Conservation (phyloP, 2,797 vertebrate genomes). For the Hemibagrus guttatus region DNA sequence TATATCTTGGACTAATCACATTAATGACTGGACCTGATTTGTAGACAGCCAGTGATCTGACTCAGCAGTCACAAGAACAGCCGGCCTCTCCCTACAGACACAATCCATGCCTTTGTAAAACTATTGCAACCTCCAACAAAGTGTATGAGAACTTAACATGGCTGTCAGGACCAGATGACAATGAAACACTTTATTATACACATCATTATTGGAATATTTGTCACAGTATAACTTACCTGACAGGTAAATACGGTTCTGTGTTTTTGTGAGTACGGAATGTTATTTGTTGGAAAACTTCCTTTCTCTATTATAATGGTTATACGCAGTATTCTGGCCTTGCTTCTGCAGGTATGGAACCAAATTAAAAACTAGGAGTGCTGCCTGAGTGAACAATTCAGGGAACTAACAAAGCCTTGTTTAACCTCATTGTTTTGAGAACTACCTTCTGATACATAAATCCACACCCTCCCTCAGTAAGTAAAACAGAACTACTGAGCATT, state of each 20-base stretch:
- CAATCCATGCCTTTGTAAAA: background rate
- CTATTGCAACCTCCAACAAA: background rate
- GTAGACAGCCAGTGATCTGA: slow-evolving; percentile 24
- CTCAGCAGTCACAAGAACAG: slow-evolving; percentile 25
- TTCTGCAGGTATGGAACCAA: background rate
- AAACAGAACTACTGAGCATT: slow-evolving; percentile 58
- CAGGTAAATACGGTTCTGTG: background rate
- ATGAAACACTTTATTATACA: background rate
- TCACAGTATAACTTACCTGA: background rate
- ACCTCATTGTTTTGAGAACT: slow-evolving; percentile 64
- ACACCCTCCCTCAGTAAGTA: slow-evolving; percentile 57
- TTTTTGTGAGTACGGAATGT: background rate
- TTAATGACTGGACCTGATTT: slow-evolving; percentile 39
- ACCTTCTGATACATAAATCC: slow-evolving; percentile 49
- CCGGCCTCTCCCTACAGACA: slow-evolving; percentile 2
- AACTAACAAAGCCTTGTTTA: slow-evolving; percentile 59
- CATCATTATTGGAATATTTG: background rate
- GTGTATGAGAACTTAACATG: background rate
- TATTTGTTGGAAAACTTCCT: background rate
- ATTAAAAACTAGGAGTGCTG: slow-evolving; percentile 31
- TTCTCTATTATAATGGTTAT: no score
- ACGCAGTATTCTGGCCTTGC: background rate
- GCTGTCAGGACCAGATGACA: background rate
- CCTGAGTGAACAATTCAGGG: slow-evolving; percentile 60
- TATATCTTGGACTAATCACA: slow-evolving; percentile 28